A percentile compares a stretch with the other conserved stretches of the same genome.
These are phyloP conservation scores for Zaprionus africanus DNA, from an alignment of 1,140 invertebrate genomes.

Conservation along the genomic window DNA sequence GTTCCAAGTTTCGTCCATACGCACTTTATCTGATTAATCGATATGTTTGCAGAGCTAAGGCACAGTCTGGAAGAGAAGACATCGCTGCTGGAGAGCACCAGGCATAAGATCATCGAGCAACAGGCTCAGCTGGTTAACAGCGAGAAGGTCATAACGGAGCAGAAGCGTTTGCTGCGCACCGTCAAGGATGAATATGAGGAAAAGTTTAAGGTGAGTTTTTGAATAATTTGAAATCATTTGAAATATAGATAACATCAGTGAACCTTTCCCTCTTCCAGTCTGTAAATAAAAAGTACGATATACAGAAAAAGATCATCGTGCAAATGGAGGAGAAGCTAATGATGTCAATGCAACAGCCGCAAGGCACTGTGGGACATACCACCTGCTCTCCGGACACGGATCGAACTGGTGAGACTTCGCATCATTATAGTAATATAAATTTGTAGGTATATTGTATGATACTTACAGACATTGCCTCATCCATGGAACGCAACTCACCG, in stretches of 20 bases:
- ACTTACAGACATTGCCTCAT: conserved; percentile 84
- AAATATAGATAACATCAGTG: background rate
- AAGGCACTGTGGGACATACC: conserved; percentile 81
- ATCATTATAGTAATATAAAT: background rate
- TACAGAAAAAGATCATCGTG: conserved; percentile 88
- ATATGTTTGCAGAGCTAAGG: conserved; percentile 70
- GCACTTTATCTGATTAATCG: background rate
- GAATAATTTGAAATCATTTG: background rate
- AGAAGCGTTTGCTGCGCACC: conserved; percentile 85
- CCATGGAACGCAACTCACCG: conserved; percentile 85
- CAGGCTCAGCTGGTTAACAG: conserved; percentile 84
- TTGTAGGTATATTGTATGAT: background rate
- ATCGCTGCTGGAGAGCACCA: conserved; percentile 85
- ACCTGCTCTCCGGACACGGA: conserved; percentile 81
- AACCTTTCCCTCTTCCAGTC: conserved; percentile 81
- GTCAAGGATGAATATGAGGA: conserved; percentile 86
- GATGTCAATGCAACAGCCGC: conserved; percentile 85
- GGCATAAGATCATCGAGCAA: conserved; percentile 85
- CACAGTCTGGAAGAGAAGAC: conserved; percentile 83
- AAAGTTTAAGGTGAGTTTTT: conserved; percentile 84
- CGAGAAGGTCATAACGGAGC: conserved; percentile 85
- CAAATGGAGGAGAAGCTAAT: conserved; percentile 88
- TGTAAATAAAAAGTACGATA: conserved; percentile 90
- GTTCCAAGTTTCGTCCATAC: background rate
- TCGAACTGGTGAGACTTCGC: conserved; percentile 67